Conservation (phyloP, 2,797 vertebrate species). For the Trematomus bernacchii region DNA sequence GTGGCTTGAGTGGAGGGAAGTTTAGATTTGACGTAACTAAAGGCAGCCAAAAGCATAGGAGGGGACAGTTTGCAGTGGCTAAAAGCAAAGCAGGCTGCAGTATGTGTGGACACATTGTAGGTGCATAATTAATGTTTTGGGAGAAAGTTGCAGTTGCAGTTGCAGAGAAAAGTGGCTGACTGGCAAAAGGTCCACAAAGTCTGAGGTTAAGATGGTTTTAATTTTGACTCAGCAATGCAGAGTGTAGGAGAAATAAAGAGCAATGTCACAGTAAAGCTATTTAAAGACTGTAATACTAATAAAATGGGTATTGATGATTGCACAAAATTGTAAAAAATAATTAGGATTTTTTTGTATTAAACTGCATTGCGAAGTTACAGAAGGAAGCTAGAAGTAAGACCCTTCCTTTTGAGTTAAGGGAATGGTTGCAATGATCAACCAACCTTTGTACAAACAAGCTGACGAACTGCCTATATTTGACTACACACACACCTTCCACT, state of each 20-base stretch:
- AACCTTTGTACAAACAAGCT: not conserved
- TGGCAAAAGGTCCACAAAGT: not conserved
- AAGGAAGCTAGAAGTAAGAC: not conserved
- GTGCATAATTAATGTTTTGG: not conserved
- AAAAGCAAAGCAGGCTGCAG: not conserved
- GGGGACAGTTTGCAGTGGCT: not conserved
- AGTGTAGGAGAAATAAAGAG: not conserved
- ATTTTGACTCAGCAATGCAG: not conserved
- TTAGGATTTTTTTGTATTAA: not conserved
- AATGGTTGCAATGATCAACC: too few relatives aligned
- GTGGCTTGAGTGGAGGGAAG: not conserved
- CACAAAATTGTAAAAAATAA: not conserved
- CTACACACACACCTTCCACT: not conserved
- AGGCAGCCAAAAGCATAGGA: not conserved
- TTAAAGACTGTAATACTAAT: not conserved
- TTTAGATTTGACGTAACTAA: not conserved
- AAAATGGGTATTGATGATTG: not conserved
- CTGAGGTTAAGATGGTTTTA: not conserved
- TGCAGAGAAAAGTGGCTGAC: not conserved
- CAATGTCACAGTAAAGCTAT: not conserved
- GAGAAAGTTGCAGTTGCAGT: not conserved
- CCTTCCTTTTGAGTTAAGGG: not conserved
- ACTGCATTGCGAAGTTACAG: too few relatives aligned
- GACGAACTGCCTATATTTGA: not conserved
- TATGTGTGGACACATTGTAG: not conserved